phyloP scores from a whole-genome alignment of 2,113 vertebrate genomes.

The Phaetusa simplex region DNA sequence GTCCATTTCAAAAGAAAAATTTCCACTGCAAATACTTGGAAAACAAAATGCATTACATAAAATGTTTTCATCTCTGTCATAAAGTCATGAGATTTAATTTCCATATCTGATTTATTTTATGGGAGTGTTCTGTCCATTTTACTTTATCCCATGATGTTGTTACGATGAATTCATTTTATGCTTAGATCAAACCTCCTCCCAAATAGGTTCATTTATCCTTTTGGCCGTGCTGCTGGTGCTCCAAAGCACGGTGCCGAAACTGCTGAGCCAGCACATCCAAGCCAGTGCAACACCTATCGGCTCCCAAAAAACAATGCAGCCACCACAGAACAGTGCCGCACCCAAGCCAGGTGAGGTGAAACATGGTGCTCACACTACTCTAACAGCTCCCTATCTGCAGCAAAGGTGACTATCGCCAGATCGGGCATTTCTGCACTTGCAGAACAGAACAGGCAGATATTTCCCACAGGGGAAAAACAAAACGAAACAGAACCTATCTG shows the following conservation, averaged over 20 bases:
- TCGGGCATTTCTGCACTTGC: background rate
- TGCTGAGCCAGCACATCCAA: background rate
- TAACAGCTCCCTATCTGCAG: accelerated
- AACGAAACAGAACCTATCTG: background rate
- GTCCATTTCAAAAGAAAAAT: background rate
- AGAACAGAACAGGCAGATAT: background rate
- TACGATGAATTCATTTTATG: background rate
- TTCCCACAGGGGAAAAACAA: background rate
- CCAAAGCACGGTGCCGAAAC: background rate
- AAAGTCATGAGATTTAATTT: background rate
- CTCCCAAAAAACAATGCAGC: background rate
- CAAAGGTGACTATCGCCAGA: background rate
- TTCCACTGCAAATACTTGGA: background rate
- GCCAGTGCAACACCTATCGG: background rate
- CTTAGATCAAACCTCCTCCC: background rate
- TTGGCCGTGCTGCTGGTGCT: background rate
- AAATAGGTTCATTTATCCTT: background rate
- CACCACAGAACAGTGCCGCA: background rate
- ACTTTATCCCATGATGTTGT: background rate
- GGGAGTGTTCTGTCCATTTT: background rate
- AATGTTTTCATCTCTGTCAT: background rate
- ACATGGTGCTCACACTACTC: background rate
- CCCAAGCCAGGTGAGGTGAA: background rate
- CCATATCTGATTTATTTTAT: background rate
- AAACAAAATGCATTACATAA: background rate